Evolutionary conservation across 1,140 invertebrate species (phyloP), one percentile per base, ranked within the genome.

Genomic region (Drosophila kohkoa): DNA sequence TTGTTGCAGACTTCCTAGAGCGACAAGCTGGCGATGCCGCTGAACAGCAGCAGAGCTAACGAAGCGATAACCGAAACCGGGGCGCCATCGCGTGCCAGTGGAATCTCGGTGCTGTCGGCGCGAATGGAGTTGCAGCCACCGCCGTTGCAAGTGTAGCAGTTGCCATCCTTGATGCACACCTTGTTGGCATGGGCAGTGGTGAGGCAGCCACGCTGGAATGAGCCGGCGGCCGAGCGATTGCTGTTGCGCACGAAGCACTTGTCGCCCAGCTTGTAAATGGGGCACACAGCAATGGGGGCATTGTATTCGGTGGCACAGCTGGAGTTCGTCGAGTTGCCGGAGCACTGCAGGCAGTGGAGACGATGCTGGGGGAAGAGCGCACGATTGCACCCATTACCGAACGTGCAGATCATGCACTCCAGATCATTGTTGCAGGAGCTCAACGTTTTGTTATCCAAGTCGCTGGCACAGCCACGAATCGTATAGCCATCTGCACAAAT

Each of bases 121-220:
- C 41, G 30, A 0, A 92, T 75, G 57, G 76, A 76, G 51, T 92
- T 92, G 68, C 91, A 92, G 45, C 81, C 91, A 20, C 52, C 63
- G 2, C 91, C 91, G 8, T 89, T 83, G 57, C 91, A 92, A 11
- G 73, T 79, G 57, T 55, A 92, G 46, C 91, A 92, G 15, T 90
- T 72, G 11, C 68, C 67, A 1, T 77, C 59, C 57, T 89, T 80
- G 8, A 88, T 20, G 52, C 91, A 92, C 60, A 89, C 67, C 55
- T 91, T 92, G 28, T 88, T 83, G 49, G 63, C 54, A 4, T 77
- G 70, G 16, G 87, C 89, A 0, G 83, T 66, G 52, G 72, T 79
- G 3, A 92, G 77, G 59, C 91, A 92, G 16, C 91, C 91, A 38
- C 91, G 86, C 68, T 90, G 79, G 75, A 92, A 91, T 16, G 89